Evolutionary conservation across 2,888 invertebrate genomes (phyloP), one percentile per base, ranked within the genome.

Genomic region (Anorthoa munda): DNA sequence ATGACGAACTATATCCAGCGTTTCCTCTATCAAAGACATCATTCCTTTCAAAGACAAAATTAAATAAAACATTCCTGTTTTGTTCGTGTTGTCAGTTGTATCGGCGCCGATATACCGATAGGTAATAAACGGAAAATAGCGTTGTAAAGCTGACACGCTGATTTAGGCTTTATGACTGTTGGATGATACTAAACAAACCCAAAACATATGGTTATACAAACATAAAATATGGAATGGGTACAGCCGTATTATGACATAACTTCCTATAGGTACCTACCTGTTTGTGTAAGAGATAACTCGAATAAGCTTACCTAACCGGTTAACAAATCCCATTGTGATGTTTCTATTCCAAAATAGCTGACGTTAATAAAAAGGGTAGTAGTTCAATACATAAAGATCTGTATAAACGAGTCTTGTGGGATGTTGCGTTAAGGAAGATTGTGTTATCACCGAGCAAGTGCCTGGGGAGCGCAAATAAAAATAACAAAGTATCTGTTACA

Each of bases 401-500:
- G 83, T 88, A 84, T 86, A 86, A 87, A 87, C 77, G 81, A 83
- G 81, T 82, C 15, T 85, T 85, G 81, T 72, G 84, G 83, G 86
- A 82, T 87, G 81, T 87, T 87, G 85, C 88, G 86, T 92, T 88
- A 89, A 89, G 90, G 89, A 90, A 92, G 91, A 90, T 88, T 90
- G 88, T 86, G 86, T 90, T 92, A 92, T 92, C 92, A 87, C 84
- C 81, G 82, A 83, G 78, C 84, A 89, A 86, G 84, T 84, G 87
- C 86, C 80, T 85, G 46, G 83, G 86, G 84, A 84, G 88, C 80
- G 84, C 79, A 89, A 90, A 92, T 91, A 92, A 91, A 91, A 90
- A 92, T 91, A 93, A 90, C 88, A 90, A 92, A 92, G 92, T 94
- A 92, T 92, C 90, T 90, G 92, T 91, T 92, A 92, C 90, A 89